Evolutionary conservation across 2,113 vertebrate genomes (phyloP).

Genomic region (Caretta caretta): DNA sequence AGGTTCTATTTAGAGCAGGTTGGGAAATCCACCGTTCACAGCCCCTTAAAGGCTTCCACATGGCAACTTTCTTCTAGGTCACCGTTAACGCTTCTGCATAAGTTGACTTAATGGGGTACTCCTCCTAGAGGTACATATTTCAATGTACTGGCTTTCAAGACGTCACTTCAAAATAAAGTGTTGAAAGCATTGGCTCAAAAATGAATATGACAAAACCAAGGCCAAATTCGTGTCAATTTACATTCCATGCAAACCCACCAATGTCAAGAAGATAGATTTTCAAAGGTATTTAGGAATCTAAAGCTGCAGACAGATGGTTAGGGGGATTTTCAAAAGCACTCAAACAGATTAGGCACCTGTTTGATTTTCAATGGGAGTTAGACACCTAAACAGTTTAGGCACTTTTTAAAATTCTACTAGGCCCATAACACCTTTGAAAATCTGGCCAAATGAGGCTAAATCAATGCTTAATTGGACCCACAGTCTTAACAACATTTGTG

Average conservation of each 20-base stretch:
- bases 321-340: neutral
- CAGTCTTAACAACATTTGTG: neutral
- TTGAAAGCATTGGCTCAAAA: neutral
- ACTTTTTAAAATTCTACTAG: neutral
- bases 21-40: neutral
- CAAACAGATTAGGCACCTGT: neutral
- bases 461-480: neutral
- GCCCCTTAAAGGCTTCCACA: neutral
- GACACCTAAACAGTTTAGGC: neutral
- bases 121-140: neutral
- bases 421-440: neutral
- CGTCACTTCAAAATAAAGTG: neutral
- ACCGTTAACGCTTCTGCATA: neutral
- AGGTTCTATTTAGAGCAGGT: neutral
- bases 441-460: neutral
- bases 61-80: neutral
- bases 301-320: neutral
- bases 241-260: neutral
- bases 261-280: neutral
- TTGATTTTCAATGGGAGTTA: neutral
- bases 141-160: rapidly evolving
- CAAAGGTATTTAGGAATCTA: neutral
- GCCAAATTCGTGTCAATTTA: neutral
- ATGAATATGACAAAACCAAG: neutral
- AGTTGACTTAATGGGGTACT: neutral